Evolutionary conservation across 2,113 vertebrate species (phyloP).

Genomic region (Panthera uncia): DNA sequence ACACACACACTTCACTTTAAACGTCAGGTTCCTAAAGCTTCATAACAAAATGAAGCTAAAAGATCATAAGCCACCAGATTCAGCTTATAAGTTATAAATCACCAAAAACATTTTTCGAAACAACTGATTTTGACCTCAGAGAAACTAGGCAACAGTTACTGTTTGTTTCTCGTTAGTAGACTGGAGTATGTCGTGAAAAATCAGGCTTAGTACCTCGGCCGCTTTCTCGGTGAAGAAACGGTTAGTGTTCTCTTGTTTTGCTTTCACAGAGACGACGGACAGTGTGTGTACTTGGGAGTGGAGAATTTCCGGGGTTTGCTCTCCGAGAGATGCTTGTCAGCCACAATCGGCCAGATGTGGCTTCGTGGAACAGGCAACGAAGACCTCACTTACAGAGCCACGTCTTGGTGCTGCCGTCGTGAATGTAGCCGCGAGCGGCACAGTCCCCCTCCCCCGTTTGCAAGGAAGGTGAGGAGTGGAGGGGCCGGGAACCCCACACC

Average conservation of each 20-base stretch:
- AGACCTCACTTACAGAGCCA: not conserved
- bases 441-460: not conserved
- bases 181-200: not conserved
- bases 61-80: not conserved
- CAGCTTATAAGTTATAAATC: not conserved
- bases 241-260: not conserved
- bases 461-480: not conserved
- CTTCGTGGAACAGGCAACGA: not conserved
- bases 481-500: not conserved
- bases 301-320: not conserved
- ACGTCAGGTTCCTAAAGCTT: not conserved
- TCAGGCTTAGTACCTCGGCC: not conserved
- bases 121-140: slow-evolving; percentile 63
- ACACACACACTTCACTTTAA: not conserved
- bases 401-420: not conserved
- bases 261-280: not conserved
- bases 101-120: not conserved
- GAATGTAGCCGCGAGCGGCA: not conserved
- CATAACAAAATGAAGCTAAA: slow-evolving; percentile 8
- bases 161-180: not conserved
- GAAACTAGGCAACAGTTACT: slow-evolving; percentile 43
- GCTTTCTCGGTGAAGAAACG: slow-evolving; percentile 16
- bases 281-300: not conserved
- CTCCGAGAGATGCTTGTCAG: not conserved
- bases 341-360: not conserved